These are phyloP conservation scores for Puma concolor DNA, from an alignment of 2,113 vertebrate species.

Conservation along the genomic window DNA sequence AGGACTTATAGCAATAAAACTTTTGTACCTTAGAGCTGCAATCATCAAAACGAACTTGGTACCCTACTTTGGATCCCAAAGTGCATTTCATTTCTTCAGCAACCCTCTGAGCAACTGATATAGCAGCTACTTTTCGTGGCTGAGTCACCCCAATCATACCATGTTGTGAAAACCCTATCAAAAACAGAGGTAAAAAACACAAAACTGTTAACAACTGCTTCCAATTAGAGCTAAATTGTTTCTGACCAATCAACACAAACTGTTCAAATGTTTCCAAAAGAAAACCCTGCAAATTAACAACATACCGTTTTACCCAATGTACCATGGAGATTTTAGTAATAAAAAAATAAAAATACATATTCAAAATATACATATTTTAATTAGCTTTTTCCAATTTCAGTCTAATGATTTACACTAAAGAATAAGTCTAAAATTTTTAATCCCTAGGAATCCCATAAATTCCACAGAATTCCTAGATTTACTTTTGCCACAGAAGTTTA, in stretches of 20 bases:
- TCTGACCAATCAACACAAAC: conserved; percentile 27
- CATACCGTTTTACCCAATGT: background rate
- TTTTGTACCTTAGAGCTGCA: conserved; percentile 91
- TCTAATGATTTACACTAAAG: background rate
- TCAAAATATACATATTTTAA: background rate
- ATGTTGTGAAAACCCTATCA: conserved; percentile 88
- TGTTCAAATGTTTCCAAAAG: conserved; percentile 16
- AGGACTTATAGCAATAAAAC: background rate
- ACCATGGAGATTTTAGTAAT: conserved; percentile 22
- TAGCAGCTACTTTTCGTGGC: conserved; percentile 95
- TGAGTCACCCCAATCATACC: conserved; percentile 94
- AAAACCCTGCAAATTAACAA: conserved; percentile 22
- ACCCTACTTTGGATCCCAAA: conserved; percentile 92
- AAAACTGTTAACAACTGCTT: conserved; percentile 31
- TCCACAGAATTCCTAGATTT: background rate
- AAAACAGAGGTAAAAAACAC: conserved; percentile 52
- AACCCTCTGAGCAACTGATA: conserved; percentile 96
- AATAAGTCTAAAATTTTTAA: conserved; percentile 1
- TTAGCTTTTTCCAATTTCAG: background rate
- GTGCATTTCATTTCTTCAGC: conserved; percentile 93
- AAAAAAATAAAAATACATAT: conserved; percentile 28
- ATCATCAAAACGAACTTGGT: conserved; percentile 98
- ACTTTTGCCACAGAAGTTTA: background rate
- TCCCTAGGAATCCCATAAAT: background rate
- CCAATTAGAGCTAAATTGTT: conserved; percentile 24